Base-by-base conservation (phyloP, 2,113 vertebrate species). In the Chinchilla lanigera region DNA sequence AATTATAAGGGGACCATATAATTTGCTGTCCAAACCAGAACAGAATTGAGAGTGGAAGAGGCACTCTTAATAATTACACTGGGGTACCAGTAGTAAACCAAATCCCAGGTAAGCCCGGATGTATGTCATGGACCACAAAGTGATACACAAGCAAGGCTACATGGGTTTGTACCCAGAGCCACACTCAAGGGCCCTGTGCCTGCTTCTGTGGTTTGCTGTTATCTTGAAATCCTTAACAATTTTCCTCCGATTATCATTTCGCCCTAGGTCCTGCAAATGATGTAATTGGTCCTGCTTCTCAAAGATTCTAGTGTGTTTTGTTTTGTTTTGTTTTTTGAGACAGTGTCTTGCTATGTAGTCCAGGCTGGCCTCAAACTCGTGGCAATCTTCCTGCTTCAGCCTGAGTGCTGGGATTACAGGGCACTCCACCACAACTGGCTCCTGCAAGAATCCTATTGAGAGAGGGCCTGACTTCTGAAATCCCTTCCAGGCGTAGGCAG, bases 171-270 rank as follows among this genome's bases (percentile, higher is more conserved):
- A 1, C 24, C 28, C 44, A 56, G 14, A 4, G 28, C 35, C 47
- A 1, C 0, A 0, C 24, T 3, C 7, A 58, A 50, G 30, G 6
- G 7, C 35, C 38, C 24, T 1, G 7, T 3, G 20, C 22, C 1
- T 22, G 83, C 14, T 47, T 56, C 44, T n/a, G 13, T 7, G 61
- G 17, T 65, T 4, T 65, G 65, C 17, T 3, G 1, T 44, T 10
- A 17, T 84, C 89, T 95, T 60, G 22, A 93, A 84, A 82, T 47
- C 47, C 60, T 63, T 86, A 69, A 56, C n/a, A 63, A 17, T 41
- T 54, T 85, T 71, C 61, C 41, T 13, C 65, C 2, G 7, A 7
- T 60, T 69, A 41, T 81, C 44, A n/a, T 50, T 69, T 81, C 22
- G 44, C 10, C 16, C 28, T 16, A 35, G 16, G 5, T 0, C 44